Conservation (phyloP, 1,140 invertebrate genomes). For the Parasteatoda tepidariorum region DNA sequence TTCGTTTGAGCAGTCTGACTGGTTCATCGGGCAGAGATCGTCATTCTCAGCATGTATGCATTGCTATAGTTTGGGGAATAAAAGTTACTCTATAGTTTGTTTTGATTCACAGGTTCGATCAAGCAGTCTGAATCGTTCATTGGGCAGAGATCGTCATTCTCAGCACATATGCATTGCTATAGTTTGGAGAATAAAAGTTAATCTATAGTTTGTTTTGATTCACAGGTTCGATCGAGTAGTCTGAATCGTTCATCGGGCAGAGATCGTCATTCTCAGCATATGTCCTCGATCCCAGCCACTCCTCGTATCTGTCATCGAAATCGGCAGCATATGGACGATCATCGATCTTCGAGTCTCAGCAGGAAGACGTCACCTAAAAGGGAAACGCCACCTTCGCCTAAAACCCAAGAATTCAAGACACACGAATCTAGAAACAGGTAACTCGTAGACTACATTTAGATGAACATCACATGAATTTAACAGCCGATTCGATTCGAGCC, state of each 20-base stretch:
- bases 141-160: slow-evolving; percentile 39
- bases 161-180: no score
- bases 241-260: slow-evolving; percentile 21
- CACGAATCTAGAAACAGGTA: no score
- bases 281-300: slow-evolving; percentile 31
- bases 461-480: no score
- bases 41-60: slow-evolving; percentile 5
- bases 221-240: slow-evolving; percentile 49
- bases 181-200: no score
- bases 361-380: slow-evolving; percentile 31
- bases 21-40: slow-evolving; percentile 30
- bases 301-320: slow-evolving; percentile 2
- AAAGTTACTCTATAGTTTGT: no score
- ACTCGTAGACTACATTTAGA: no score
- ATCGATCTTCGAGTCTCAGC: slow-evolving; percentile 42
- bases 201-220: no score
- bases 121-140: slow-evolving; percentile 28
- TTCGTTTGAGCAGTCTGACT: slow-evolving; percentile 37
- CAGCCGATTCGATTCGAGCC: no score
- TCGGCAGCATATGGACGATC: slow-evolving; percentile 21
- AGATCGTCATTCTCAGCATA: slow-evolving; percentile 30
- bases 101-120: slow-evolving; percentile 52
- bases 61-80: no score
- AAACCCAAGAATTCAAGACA: no score
- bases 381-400: background rate